Base-by-base conservation (phyloP, 92 coral and sea anemone species). In the Epizoanthus scotinus region DNA sequence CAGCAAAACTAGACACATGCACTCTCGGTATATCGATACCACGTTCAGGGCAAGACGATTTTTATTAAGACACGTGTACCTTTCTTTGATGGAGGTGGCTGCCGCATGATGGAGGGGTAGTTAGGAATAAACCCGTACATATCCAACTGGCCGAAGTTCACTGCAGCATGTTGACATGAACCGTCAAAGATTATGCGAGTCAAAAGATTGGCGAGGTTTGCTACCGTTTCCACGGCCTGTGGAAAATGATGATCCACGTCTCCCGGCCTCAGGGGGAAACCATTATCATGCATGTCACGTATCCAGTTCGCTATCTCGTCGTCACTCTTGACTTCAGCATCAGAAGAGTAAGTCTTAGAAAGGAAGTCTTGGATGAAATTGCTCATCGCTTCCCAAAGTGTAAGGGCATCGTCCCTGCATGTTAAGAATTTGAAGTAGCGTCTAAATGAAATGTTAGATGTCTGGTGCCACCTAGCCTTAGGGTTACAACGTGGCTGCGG, bases 131-230 rank as follows among this genome's bases (percentile, higher is more conserved):
- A 74, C 17, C 63, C 80, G 28, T 47, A 54, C 10, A 74, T n/a
- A 17, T 74, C 80, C 42, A 74, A 1, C 38, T 50, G 63, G 22
- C 50, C 50, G 26, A 50, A 50, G 80, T 55, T 74, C 10, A 74
- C 80, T 22, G 80, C 80, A 17, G 80, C 66, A 63, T 74, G 63
- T 50, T 74, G 80, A 60, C 80, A 74, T 18, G 80, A 52, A 20
- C 66, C 47, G 27, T 60, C 53, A 60, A 74, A 74, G 22, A 74
- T 7, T 13, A 74, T 26, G 47, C 80, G 29, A 13, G 80, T 74
- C 18, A 74, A 25, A 13, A 74, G 24, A 63, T 53, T 57, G 18
- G 12, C 42, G 22, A 74, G 80, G 21, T 55, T 25, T 31, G 47
- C 80, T 3, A 57, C 60, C 53, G 80, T 74, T 31, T 74, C 31